Conservation (phyloP, 2,113 vertebrate genomes). For the Azemiops feae region DNA sequence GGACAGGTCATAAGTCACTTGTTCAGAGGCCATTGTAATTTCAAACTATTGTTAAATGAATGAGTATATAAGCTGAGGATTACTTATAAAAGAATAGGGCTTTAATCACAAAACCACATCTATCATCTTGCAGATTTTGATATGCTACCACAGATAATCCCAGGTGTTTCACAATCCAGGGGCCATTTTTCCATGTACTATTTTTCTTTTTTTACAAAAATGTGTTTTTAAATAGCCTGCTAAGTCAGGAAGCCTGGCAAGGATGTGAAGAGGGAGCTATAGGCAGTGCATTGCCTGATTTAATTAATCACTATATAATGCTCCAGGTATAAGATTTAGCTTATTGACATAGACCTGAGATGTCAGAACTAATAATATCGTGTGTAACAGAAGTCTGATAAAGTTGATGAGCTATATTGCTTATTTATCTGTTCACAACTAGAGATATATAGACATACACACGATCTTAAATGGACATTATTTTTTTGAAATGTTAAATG, state of each 20-base stretch:
- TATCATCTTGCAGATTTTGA: neutral
- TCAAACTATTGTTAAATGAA: neutral
- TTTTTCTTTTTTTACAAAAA: neutral
- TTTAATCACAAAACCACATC: neutral
- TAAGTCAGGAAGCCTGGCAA: neutral
- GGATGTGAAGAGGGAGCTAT: neutral
- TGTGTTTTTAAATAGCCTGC: neutral
- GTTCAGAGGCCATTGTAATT: neutral
- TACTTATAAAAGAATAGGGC: neutral
- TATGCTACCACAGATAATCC: neutral
- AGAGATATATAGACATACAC: constrained; percentile 18
- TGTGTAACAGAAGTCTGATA: constrained; percentile 54
- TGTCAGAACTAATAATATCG: constrained; percentile 39
- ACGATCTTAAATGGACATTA: constrained; percentile 10
- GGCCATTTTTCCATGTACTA: neutral
- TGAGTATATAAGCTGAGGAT: neutral
- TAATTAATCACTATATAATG: neutral
- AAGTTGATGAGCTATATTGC: constrained; percentile 54
- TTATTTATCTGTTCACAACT: constrained; percentile 40
- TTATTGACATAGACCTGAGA: constrained; percentile 66
- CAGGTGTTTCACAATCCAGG: neutral
- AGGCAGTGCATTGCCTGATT: neutral
- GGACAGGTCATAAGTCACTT: neutral
- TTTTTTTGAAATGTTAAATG: neutral
- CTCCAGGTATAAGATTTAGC: constrained; percentile 48